Conservation (phyloP, 2,113 vertebrate genomes). For the Addax nasomaculatus region DNA sequence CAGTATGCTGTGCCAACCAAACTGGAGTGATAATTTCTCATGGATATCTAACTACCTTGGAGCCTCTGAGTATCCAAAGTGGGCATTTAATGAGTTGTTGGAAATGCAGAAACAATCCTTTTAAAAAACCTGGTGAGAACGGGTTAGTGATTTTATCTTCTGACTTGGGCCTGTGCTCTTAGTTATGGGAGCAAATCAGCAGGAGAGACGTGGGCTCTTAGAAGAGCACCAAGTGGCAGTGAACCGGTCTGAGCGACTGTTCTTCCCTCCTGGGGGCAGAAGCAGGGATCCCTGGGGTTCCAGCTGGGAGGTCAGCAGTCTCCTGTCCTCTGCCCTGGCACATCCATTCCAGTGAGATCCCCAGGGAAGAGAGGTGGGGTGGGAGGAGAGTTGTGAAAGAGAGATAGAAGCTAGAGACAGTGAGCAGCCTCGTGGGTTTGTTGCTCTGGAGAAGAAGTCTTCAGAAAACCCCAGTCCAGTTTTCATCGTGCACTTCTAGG, state of each 20-base stretch:
- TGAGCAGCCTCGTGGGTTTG: background rate
- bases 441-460: background rate
- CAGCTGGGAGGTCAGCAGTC: background rate
- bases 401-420: background rate
- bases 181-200: background rate
- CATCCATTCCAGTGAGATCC: background rate
- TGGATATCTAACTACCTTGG: background rate
- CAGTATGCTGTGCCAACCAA: background rate
- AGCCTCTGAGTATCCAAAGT: background rate
- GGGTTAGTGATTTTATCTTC: background rate
- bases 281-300: background rate
- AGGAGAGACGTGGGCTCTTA: background rate
- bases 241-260: background rate
- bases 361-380: background rate
- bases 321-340: background rate
- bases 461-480: background rate
- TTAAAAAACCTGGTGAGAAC: background rate
- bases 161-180: background rate
- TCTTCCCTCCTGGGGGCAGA: background rate
- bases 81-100: background rate
- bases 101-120: background rate
- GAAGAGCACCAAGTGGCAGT: background rate
- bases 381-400: background rate
- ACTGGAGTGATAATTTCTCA: background rate
- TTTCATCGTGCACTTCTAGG: background rate